phyloP scores from a whole-genome alignment of 2,113 vertebrate species.

The Anseranas semipalmata region DNA sequence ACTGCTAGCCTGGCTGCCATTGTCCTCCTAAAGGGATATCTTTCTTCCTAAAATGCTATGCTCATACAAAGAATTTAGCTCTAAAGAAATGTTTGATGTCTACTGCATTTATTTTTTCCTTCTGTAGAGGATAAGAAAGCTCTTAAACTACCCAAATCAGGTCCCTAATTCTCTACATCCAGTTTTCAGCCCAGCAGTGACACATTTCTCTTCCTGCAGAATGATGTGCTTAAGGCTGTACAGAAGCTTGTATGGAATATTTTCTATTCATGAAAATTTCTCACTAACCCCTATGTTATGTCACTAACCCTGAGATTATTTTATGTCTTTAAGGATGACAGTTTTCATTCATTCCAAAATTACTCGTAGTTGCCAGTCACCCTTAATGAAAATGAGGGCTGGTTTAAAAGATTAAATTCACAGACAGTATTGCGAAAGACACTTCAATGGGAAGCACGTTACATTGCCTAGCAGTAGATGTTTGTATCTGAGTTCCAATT shows the following conservation, averaged over 20 bases:
- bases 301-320: background rate
- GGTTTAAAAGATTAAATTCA: background rate
- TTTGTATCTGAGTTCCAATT: slow-evolving; percentile 16
- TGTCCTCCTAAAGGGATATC: background rate
- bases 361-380: background rate
- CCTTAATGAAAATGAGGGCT: background rate
- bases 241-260: background rate
- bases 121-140: background rate
- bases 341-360: background rate
- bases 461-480: background rate
- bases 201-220: background rate
- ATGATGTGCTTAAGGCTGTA: background rate
- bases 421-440: slow-evolving; percentile 6
- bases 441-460: background rate
- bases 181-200: background rate
- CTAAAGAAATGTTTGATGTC: background rate
- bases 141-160: background rate
- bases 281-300: background rate
- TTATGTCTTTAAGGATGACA: background rate
- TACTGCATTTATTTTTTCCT: background rate
- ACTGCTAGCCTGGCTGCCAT: background rate
- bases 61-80: background rate
- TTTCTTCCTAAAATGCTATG: background rate
- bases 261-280: background rate
- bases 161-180: background rate